These are phyloP conservation scores for Sipha flava DNA, from an alignment of 1,140 invertebrate species.

Conservation along the genomic window DNA sequence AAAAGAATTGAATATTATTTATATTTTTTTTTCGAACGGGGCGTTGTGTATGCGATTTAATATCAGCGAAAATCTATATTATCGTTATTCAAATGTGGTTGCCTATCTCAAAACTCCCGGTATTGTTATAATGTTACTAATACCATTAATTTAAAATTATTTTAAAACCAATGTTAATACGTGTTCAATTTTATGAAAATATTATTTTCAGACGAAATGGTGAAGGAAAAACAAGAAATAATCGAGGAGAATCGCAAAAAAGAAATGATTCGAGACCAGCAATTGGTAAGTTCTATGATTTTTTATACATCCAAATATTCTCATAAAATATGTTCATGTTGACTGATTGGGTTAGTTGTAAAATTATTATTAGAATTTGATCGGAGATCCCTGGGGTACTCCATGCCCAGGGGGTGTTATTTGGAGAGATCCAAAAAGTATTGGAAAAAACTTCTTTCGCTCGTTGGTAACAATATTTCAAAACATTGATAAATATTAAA, in stretches of 20 bases:
- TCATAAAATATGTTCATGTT: not conserved
- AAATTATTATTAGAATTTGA: slow-evolving; percentile 27
- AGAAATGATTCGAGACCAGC: slow-evolving; percentile 13
- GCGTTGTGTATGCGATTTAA: not conserved
- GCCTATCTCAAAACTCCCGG: not conserved
- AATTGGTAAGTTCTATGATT: slow-evolving; percentile 4
- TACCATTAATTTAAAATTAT: too few species aligned
- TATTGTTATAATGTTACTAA: too few species aligned
- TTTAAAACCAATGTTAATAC: too few species aligned
- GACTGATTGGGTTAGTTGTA: slow-evolving; percentile 3
- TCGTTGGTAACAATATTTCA: slow-evolving; percentile 50
- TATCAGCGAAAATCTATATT: not conserved
- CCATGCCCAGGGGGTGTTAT: slow-evolving; percentile 54
- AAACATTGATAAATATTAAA: not conserved
- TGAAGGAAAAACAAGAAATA: slow-evolving; percentile 29
- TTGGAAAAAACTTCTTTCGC: slow-evolving; percentile 57
- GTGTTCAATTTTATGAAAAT: not conserved
- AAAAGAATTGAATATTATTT: too few species aligned
- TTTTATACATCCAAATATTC: too few species aligned
- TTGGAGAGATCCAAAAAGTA: slow-evolving; percentile 55
- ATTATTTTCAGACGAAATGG: slow-evolving; percentile 19
- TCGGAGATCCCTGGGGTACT: slow-evolving; percentile 51
- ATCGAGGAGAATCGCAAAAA: not conserved
- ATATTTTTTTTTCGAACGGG: not conserved
- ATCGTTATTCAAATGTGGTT: not conserved